Evolutionary conservation across 2,888 invertebrate genomes (phyloP), one percentile per base, ranked within the genome.

Genomic region (Carpatolechia fugitivella): DNA sequence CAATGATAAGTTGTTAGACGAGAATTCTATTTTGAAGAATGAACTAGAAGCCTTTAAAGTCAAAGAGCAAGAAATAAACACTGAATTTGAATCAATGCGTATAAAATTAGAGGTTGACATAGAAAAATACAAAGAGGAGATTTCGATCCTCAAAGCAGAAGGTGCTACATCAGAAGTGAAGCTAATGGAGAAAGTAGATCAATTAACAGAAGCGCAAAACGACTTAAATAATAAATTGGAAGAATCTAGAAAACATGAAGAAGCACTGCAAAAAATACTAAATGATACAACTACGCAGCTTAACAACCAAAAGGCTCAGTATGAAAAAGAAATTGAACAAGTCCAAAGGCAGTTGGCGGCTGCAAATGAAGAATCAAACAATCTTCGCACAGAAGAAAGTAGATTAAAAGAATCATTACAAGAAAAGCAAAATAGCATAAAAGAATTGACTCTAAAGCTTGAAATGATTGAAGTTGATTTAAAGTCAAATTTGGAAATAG

Each of bases 181-280:
- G 64, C 68, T 91, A 54, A 88, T 91, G 77, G 85, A 90, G 70
- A 85, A 91, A 60, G 84, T 91, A 46, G 90, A 91, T 55, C 86
- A 88, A 68, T 64, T 91, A 40, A 83, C 86, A 52, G 85, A 83
- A 66, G 90, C 90, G 11, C 86, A 89, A 63, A 87, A 90, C 60
- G 89, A 91, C 60, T 74, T 91, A 35, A 85, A 84, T 64, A 84
- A 88, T 58, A 85, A 91, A 72, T 64, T 86, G 18, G 90, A 91
- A 69, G 85, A 87, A 70, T 89, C 91, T 51, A 80, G 81, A 59
- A 83, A 82, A 68, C 82, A 91, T 54, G 90, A 91, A 73, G 86
- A 88, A 62, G 87, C 82, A 0, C 70, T 91, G 51, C 86, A 91
- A 70, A 89, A 86, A 64, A 74, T 86, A 60, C 70, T 91, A 55